Percentiles rank a stretch among this genome's conserved stretches.
These are phyloP conservation scores for Tineola bisselliella DNA, from an alignment of 2,888 invertebrate species.

Conservation along the genomic window DNA sequence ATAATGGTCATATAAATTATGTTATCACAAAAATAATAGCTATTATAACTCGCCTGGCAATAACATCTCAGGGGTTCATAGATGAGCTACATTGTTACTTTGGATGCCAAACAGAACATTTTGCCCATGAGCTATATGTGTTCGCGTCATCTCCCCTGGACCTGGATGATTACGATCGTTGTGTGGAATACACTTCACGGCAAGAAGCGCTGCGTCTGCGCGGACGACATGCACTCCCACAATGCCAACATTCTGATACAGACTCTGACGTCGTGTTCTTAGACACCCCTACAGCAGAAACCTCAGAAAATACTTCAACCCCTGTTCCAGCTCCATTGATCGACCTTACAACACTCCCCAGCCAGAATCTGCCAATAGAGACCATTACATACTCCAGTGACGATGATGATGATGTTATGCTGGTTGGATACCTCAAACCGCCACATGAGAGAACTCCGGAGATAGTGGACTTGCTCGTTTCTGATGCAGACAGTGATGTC, in stretches of 20 bases:
- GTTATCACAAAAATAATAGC: constrained; percentile 77
- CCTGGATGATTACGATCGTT: constrained; percentile 79
- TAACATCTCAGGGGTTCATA: constrained; percentile 76
- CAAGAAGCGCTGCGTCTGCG: constrained; percentile 56
- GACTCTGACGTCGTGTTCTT: constrained; percentile 46
- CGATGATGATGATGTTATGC: constrained; percentile 66
- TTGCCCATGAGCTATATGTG: constrained; percentile 87
- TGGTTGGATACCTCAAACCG: constrained; percentile 74
- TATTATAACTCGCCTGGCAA: constrained; percentile 73
- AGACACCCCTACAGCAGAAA: constrained; percentile 22
- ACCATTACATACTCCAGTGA: constrained; percentile 57
- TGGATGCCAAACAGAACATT: constrained; percentile 80
- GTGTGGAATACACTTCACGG: constrained; percentile 72
- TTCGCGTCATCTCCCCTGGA: constrained; percentile 90
- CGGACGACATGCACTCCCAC: background rate
- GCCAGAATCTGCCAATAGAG: constrained; percentile 38
- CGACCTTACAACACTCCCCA: constrained; percentile 29
- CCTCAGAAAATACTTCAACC: background rate
- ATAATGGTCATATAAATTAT: constrained; percentile 71
- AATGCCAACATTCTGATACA: constrained; percentile 16
- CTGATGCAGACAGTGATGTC: constrained; percentile 66
- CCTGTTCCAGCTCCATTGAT: constrained; percentile 22
- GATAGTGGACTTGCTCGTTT: constrained; percentile 69
- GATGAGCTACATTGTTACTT: constrained; percentile 75
- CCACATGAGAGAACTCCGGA: constrained; percentile 74